Evolutionary conservation across 2,888 invertebrate genomes (phyloP).

Genomic region (Drosophila infuscata): DNA sequence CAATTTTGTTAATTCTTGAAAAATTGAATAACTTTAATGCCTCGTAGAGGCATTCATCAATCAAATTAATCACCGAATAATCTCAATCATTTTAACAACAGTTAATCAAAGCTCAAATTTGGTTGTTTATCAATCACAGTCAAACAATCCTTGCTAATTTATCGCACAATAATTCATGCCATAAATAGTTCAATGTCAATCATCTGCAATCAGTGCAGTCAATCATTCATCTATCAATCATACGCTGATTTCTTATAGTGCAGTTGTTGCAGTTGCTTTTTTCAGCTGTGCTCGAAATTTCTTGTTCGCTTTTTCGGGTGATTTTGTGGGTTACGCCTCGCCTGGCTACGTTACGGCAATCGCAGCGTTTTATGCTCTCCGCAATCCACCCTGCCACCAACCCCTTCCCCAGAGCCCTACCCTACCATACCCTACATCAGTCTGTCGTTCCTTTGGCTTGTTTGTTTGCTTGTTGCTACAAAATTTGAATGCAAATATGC

Average conservation of each 20-base stretch:
- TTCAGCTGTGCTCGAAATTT: conserved; percentile 10
- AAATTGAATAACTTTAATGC: background rate
- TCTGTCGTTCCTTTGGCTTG: conserved; percentile 47
- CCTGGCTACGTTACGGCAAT: conserved; percentile 62
- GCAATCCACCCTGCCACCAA: background rate
- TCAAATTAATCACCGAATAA: background rate
- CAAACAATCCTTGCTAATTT: background rate
- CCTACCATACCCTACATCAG: background rate
- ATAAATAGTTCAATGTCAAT: background rate
- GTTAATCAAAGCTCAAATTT: background rate
- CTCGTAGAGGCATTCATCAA: background rate
- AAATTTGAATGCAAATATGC: conserved; percentile 76
- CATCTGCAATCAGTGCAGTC: background rate
- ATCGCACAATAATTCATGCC: background rate
- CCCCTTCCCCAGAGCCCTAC: no score
- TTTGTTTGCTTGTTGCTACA: conserved; percentile 74
- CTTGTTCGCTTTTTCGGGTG: conserved; percentile 45
- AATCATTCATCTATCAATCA: conserved; percentile 33
- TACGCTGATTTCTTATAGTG: conserved; percentile 32
- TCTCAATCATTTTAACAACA: background rate
- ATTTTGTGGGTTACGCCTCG: conserved; percentile 74
- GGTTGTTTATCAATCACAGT: conserved; percentile 2
- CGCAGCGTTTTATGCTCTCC: conserved; percentile 54
- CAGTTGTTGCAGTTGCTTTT: conserved; percentile 23
- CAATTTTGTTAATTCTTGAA: background rate